phyloP scores from a whole-genome alignment of 2,888 invertebrate genomes.

The Amblyteles armatorius region DNA sequence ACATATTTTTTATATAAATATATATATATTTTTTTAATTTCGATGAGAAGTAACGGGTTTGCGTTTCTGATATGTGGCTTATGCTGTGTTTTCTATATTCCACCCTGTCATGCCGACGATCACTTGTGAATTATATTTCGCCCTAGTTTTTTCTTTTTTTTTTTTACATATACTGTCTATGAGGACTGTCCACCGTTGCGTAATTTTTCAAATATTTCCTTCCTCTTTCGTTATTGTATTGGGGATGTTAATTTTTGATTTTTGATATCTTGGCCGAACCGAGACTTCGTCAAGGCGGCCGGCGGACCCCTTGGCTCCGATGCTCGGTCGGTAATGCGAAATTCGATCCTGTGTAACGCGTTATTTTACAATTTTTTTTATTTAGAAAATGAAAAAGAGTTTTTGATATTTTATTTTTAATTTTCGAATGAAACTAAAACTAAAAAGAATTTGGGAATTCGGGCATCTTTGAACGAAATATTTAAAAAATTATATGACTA shows the following conservation, averaged over 20 bases:
- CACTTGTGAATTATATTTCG: slow-evolving; percentile 70
- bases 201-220: slow-evolving; percentile 34
- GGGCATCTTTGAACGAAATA: too few relatives aligned
- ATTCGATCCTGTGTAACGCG: too few relatives aligned
- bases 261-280: slow-evolving; percentile 66
- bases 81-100: slow-evolving; percentile 81
- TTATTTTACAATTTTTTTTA: too few relatives aligned
- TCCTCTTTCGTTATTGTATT: slow-evolving; percentile 66
- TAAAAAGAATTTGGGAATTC: too few relatives aligned
- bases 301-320: too few relatives aligned
- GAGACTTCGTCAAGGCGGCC: slow-evolving; percentile 62
- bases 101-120: slow-evolving; percentile 77
- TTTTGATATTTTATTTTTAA: too few relatives aligned
- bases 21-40: slow-evolving; percentile 11
- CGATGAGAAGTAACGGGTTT: slow-evolving; percentile 58
- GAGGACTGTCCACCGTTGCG: slow-evolving; percentile 43
- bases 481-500: too few relatives aligned
- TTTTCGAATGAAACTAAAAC: too few relatives aligned
- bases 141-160: slow-evolving; percentile 67
- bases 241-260: slow-evolving; percentile 61
- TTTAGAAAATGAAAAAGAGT: too few relatives aligned
- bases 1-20: too few relatives aligned
- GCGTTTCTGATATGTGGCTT: slow-evolving; percentile 79
- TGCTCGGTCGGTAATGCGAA: too few relatives aligned
- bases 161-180: slow-evolving; percentile 36